A percentile compares a stretch with the other conserved stretches of the same genome.
Conservation (phyloP, 2,888 invertebrate species). For the Caprella mutica region DNA sequence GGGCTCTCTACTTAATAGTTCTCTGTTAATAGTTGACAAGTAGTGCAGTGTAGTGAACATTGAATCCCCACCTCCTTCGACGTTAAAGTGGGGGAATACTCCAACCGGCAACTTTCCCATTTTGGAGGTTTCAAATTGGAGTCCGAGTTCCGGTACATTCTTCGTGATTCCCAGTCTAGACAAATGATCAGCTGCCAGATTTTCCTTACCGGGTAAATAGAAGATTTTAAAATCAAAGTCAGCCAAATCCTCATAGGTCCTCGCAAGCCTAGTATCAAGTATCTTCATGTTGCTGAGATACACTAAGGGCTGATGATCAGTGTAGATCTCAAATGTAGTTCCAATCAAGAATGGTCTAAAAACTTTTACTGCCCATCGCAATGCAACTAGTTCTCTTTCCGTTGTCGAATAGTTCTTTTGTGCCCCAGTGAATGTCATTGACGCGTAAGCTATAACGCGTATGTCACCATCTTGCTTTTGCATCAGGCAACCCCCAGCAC, state of each 20-base stretch:
- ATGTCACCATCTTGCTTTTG: neutral
- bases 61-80: no score
- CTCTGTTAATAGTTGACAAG: no score
- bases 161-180: no score
- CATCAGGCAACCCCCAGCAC: neutral
- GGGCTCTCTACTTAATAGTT: no score
- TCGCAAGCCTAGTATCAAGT: neutral
- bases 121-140: no score
- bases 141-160: no score
- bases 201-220: neutral
- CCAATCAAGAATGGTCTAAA: neutral
- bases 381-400: neutral
- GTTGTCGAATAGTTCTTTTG: neutral
- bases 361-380: neutral
- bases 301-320: neutral
- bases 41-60: no score
- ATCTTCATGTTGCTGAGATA: neutral
- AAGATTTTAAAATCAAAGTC: neutral
- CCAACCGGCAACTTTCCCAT: no score
- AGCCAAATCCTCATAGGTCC: neutral
- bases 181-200: neutral
- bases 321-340: neutral
- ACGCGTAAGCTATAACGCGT: neutral
- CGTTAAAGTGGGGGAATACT: no score
- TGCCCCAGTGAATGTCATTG: neutral